These are phyloP conservation scores for Zaprionus vittiger DNA, from an alignment of 1,140 invertebrate species.

Conservation along the genomic window DNA sequence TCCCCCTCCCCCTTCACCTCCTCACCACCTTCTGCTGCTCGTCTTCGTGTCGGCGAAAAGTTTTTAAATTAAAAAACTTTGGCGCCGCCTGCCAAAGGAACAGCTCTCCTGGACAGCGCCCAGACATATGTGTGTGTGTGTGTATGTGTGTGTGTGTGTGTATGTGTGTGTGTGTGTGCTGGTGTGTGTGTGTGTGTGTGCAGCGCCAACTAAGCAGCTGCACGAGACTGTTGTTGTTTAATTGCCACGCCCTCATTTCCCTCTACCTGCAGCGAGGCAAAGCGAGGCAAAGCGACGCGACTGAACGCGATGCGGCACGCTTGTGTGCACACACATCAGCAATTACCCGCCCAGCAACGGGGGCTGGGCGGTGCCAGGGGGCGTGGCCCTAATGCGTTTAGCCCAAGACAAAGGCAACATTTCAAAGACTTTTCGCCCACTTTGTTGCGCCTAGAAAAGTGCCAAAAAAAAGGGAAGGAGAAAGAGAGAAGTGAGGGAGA, in stretches of 20 bases:
- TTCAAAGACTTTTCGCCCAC: constrained; percentile 44
- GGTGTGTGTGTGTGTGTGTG: constrained; percentile 15
- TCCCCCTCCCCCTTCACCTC: neutral
- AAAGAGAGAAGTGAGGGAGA: too few species aligned
- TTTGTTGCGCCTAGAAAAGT: constrained; percentile 24
- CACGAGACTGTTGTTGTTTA: constrained; percentile 48
- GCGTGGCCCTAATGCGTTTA: constrained; percentile 63
- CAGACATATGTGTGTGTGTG: constrained; percentile 7
- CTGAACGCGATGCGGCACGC: constrained; percentile 30
- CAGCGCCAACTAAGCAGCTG: neutral
- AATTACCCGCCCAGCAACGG: constrained; percentile 6
- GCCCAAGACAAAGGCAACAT: constrained; percentile 56
- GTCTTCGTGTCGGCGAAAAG: constrained; percentile 52
- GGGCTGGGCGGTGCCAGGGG: neutral
- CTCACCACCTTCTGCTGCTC: neutral
- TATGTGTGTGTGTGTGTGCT: constrained; percentile 30
- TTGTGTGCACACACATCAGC: constrained; percentile 71
- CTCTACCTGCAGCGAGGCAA: constrained; percentile 22
- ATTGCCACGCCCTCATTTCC: constrained; percentile 62
- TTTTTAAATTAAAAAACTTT: constrained; percentile 82
- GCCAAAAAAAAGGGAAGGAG: constrained; percentile 10
- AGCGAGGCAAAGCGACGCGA: constrained; percentile 18
- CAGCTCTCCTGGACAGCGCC: constrained; percentile 30
- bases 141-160: constrained; percentile 7
- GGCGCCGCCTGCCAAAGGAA: constrained; percentile 55